Conservation (phyloP, 2,888 invertebrate species). For the Nomada ferruginata region DNA sequence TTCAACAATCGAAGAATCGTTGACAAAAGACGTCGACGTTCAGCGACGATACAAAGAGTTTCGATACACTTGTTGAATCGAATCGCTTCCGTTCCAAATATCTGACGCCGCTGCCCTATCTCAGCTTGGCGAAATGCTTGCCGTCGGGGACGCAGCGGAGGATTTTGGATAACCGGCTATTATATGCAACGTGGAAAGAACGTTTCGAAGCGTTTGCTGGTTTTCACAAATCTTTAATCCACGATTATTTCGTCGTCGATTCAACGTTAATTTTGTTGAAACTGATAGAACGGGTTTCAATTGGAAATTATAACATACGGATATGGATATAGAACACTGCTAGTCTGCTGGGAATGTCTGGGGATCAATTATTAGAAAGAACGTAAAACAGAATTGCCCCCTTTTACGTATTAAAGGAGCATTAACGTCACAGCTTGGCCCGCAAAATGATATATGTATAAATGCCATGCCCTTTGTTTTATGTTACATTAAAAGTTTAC, state of each 20-base stretch:
- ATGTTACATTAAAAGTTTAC: neutral
- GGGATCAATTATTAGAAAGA: too few species aligned
- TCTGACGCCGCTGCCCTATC: neutral
- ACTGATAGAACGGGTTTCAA: too few species aligned
- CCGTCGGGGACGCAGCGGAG: neutral
- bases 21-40: neutral
- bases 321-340: too few species aligned
- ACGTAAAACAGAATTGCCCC: too few species aligned
- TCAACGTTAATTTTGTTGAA: too few species aligned
- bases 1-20: neutral
- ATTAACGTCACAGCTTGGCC: neutral
- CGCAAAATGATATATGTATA: neutral
- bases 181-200: neutral
- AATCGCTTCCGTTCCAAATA: neutral
- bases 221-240: too few species aligned
- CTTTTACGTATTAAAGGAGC: too few species aligned
- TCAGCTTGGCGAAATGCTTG: slow-evolving; percentile 8
- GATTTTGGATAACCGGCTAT: neutral
- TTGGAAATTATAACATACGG: too few species aligned
- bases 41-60: neutral
- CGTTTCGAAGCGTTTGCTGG: too few species aligned
- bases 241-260: too few species aligned
- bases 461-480: neutral
- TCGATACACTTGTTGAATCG: slow-evolving; percentile 29
- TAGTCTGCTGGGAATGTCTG: too few species aligned